Evolutionary conservation across 2,113 vertebrate genomes (phyloP), one percentile per base, ranked within the genome.

Genomic region (Copsychus sechellarum): DNA sequence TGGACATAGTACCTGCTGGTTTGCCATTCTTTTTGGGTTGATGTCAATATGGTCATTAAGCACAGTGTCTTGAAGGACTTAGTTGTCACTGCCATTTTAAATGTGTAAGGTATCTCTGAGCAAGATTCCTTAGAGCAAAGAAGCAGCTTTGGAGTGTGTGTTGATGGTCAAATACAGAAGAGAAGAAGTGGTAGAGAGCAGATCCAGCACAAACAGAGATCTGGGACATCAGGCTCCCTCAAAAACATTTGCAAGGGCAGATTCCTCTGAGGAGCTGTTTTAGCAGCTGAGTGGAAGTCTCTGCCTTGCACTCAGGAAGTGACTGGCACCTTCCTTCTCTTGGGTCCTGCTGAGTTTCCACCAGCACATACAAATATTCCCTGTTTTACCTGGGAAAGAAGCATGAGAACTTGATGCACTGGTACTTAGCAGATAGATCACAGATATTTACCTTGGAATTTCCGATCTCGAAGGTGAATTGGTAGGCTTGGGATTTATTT

Each of bases 31-130:
- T 78, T 38, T 51, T 50, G 51, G 25, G 25, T 4, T 58, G 34
- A 26, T 73, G 28, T 38, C n/a, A 14, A 0, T 3, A 6, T 36
- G 43, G 53, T 57, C 21, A 11, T 25, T 53, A 78, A 90, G 28
- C 38, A 56, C 9, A 0, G 0, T 21, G 28, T 38, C 33, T 8
- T 26, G 23, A 38, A 58, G 11, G 45, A 36, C 36, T 36, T 36
- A 51, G 57, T 6, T 76, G 53, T 24, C 57, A 12, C 29, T 56
- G 53, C 12, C 19, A 51, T 85, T 76, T 15, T 29, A 60, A 58
- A 28, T 1, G 26, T 18, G 13, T 11, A 36, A 65, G 50, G 21
- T 33, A 90, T n/a, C 17, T 64, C 8, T 16, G 45, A 73, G 81
- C 12, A 43, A 26, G 8, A 15, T 15, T 47, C n/a, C 45, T 26